Percentiles rank a stretch among this genome's conserved stretches.
Evolutionary conservation across 2,888 invertebrate species (phyloP).

Genomic region (Beris chalybata): DNA sequence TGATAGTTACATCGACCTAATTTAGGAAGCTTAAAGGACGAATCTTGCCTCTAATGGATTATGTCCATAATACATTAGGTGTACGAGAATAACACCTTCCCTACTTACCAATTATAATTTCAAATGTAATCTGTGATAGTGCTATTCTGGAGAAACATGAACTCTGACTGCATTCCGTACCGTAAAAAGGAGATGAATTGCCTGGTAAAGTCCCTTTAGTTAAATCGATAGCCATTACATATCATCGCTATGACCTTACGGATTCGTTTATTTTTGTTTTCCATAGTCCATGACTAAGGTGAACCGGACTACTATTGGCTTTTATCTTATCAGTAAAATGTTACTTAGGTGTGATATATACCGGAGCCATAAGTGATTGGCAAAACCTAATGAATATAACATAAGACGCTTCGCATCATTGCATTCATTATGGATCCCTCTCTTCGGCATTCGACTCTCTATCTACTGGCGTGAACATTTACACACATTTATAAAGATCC

Average conservation of each 20-base stretch:
- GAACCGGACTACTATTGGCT: conserved; percentile 22
- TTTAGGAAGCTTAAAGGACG: too few relatives aligned
- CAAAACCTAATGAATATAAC: conserved; percentile 39
- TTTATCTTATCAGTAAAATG: conserved; percentile 34
- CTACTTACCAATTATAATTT: conserved; percentile 21
- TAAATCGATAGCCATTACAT: background rate
- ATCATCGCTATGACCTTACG: background rate
- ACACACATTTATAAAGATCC: too few relatives aligned
- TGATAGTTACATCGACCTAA: too few relatives aligned
- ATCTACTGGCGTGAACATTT: too few relatives aligned
- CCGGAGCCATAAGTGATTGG: conserved; percentile 33
- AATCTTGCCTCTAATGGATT: too few relatives aligned
- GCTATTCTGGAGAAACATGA: background rate
- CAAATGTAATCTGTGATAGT: conserved; percentile 29
- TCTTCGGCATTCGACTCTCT: too few relatives aligned
- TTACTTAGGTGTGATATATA: conserved; percentile 31
- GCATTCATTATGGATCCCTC: too few relatives aligned
- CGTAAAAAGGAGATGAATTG: background rate
- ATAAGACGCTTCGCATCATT: conserved; percentile 26
- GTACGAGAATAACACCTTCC: too few relatives aligned
- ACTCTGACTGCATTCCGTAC: too few relatives aligned
- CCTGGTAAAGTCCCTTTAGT: background rate
- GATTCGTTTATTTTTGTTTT: background rate
- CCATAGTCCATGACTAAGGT: conserved; percentile 24
- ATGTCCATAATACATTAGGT: too few relatives aligned